Evolutionary conservation across 2,888 invertebrate species (phyloP), one percentile per base, ranked within the genome.

Genomic region (Cephonodes hylas): DNA sequence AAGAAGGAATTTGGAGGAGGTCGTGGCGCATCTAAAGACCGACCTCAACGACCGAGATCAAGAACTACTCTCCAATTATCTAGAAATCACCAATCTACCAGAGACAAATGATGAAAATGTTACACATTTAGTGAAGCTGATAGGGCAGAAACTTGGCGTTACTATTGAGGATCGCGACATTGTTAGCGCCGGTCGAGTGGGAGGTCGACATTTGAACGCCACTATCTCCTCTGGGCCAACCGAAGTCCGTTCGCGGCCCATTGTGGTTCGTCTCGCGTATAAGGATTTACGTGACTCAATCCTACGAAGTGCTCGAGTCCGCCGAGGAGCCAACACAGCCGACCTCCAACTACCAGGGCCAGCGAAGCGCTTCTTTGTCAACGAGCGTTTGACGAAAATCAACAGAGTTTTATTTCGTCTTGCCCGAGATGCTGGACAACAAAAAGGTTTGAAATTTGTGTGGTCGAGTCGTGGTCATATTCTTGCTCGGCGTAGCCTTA

Each of bases 11-110:
- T 15, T n/a, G 10, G 22, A 15, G 5, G 31, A 31, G 31, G 31
- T 45, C 0, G 46, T 59, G 0, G 31, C 23, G 3, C 38, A 64
- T 18, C 53, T 62, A 0, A 42, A 44, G 13, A 31, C 6, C 1
- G 62, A 64, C 6, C 38, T 62, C 0, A 46, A 58, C 6, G 62
- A 60, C 34, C 56, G 63, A 0, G 65, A 65, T 5, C 65, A 65
- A 23, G 63, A 63, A 1, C n/a, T 59, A 0, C 22, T 64, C 0
- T 6, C 42, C 0, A 59, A 59, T 15, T 62, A 64, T 44, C 8
- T 64, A 1, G 64, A 64, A 10, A 60, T 64, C 3, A 23, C 44
- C 0, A 60, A 61, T n/a, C 1, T 62, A 0, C 64, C 62, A 1
- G 64, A 64, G 20, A 31, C 7, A 0, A 8, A 5, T 1, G 31